Evolutionary conservation across 2,113 vertebrate genomes (phyloP).

Genomic region (Salvelinus fontinalis): DNA sequence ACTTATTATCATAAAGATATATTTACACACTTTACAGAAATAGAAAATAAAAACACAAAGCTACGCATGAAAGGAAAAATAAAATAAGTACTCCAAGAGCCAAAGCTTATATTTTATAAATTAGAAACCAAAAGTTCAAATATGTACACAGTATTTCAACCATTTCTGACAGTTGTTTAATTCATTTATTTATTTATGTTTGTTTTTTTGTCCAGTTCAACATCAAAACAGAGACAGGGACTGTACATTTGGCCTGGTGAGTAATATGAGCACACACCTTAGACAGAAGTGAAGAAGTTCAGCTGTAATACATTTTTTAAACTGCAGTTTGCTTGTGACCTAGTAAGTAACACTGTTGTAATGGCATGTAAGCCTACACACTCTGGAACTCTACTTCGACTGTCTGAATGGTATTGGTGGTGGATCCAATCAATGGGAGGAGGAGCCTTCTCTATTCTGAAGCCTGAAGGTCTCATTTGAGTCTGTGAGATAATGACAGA

Average conservation of each 20-base stretch:
- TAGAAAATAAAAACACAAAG: slow-evolving; percentile 89
- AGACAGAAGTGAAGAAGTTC: slow-evolving; percentile 68
- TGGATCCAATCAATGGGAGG: slow-evolving; percentile 57
- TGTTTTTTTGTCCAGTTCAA: slow-evolving; percentile 81
- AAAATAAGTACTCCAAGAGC: slow-evolving; percentile 84
- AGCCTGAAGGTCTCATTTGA: slow-evolving; percentile 63
- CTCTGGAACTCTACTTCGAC: slow-evolving; percentile 48
- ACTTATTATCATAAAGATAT: slow-evolving; percentile 89
- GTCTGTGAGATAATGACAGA: slow-evolving; percentile 65
- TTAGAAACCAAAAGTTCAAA: slow-evolving; percentile 86
- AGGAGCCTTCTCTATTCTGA: slow-evolving; percentile 65
- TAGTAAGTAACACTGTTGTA: slow-evolving; percentile 76
- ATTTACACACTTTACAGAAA: slow-evolving; percentile 91
- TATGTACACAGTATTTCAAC: slow-evolving; percentile 88
- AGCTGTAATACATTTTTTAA: slow-evolving; percentile 76
- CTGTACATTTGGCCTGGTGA: slow-evolving; percentile 85
- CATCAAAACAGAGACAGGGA: slow-evolving; percentile 84
- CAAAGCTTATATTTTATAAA: slow-evolving; percentile 88
- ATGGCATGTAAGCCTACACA: slow-evolving; percentile 61
- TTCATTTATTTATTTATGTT: slow-evolving; percentile 60
- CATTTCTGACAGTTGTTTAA: slow-evolving; percentile 84
- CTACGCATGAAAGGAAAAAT: slow-evolving; percentile 81
- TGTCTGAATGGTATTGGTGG: slow-evolving; percentile 55
- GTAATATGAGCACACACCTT: slow-evolving; percentile 80
- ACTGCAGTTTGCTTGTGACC: slow-evolving; percentile 67